Base-by-base conservation (phyloP, 2,888 invertebrate genomes). In the Hypomecis atomaria region DNA sequence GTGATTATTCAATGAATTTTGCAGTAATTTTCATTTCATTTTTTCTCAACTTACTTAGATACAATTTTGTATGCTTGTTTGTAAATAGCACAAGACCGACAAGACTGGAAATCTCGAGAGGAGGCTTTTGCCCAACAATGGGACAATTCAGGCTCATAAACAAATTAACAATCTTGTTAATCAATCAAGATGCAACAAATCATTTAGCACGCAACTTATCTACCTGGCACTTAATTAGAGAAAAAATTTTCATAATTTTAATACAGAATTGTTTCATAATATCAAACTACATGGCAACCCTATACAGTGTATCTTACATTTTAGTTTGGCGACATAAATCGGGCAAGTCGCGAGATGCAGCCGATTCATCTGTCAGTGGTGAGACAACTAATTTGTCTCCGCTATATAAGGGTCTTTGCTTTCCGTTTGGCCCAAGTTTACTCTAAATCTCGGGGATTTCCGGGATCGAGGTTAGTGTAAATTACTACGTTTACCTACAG, bases 371-470 rank as follows among this genome's bases (percentile, higher is more conserved):
- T 82, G 84, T 88, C 88, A 84, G 78, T 71, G 70, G 71, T 71
- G 77, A 85, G 86, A 86, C 87, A 84, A 86, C 86, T 88, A 89
- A 89, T 89, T 88, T 89, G 85, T 87, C 86, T 83, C 78, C 79
- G 77, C 75, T 80, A 80, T 78, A 78, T 82, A 82, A 81, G 73
- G 74, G 76, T 80, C 74, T 78, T 77, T 73, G 73, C 76, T 79
- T 65, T 70, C 73, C 77, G 77, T 78, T 81, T 78, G 47, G 47
- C 34, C 13, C 34, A 53, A 57, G 52, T 34, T 53, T 62, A 23
- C 11, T 23, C 47, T 45, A 45, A 54, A 55, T 55, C 55, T 45
- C 44, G 42, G 44, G 36, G 45, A 50, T 62, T 62, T 53, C 48
- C 47, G 48, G 23, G 9, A 57, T 57, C 23, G 7, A n/a, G 13